A percentile compares a stretch with the other conserved stretches of the same genome.
Conservation (phyloP, 2,888 invertebrate genomes). For the Trichogramma dendrolimi region DNA sequence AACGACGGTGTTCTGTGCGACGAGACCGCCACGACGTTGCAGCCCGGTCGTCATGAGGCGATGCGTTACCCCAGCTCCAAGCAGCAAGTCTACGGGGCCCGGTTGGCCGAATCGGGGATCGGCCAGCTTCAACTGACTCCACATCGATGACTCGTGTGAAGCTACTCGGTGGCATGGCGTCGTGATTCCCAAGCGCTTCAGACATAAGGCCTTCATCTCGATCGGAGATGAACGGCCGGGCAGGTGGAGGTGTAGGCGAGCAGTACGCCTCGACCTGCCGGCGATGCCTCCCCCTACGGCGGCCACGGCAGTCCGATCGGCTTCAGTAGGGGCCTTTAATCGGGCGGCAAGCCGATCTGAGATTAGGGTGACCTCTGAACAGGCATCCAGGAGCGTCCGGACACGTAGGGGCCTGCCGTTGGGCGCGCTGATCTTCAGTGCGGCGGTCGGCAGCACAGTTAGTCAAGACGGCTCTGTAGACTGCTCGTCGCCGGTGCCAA, state of each 20-base stretch:
- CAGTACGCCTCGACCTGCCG: neutral
- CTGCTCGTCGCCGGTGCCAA: neutral
- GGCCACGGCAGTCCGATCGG: neutral
- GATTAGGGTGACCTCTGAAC: constrained; percentile 6
- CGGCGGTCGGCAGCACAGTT: neutral
- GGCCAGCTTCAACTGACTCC: neutral
- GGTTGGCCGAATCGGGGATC: constrained; percentile 1
- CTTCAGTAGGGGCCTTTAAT: neutral
- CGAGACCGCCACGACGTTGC: neutral
- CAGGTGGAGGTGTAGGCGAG: neutral
- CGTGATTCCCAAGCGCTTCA: neutral
- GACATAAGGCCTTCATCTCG: neutral
- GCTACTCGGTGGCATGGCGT: neutral
- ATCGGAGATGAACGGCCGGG: neutral
- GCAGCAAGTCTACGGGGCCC: neutral
- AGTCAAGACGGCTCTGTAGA: neutral
- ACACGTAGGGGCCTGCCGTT: neutral
- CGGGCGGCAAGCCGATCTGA: neutral
- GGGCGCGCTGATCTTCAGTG: neutral
- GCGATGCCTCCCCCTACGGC: neutral
- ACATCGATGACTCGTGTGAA: neutral
- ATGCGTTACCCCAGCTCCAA: neutral
- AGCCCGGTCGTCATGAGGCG: neutral
- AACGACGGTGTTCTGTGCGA: neutral
- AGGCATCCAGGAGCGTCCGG: neutral